These are phyloP conservation scores for Peromyscus aztecus DNA, from an alignment of 2,797 vertebrate species.

Conservation along the genomic window DNA sequence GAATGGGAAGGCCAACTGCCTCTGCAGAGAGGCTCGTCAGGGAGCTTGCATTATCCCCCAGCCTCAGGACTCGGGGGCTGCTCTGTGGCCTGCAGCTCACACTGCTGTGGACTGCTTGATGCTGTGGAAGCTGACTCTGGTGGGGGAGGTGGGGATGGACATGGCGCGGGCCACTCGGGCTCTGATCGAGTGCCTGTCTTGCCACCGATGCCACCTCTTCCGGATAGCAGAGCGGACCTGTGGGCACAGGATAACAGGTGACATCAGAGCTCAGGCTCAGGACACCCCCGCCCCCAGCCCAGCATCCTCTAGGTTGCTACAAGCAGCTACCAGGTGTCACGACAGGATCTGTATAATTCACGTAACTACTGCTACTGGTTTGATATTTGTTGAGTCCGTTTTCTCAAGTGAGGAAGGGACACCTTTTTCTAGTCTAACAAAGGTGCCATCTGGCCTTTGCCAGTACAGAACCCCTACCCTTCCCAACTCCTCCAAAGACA, in stretches of 20 bases:
- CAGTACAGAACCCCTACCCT: neutral
- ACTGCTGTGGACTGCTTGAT: constrained; percentile 95
- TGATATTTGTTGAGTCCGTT: neutral
- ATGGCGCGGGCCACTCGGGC: constrained; percentile 93
- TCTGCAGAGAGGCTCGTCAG: neutral
- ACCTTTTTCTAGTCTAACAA: neutral
- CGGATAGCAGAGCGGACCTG: constrained; percentile 95
- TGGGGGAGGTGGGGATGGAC: constrained; percentile 95
- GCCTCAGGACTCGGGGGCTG: accelerated
- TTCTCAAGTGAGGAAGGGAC: neutral
- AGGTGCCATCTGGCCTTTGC: neutral
- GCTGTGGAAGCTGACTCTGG: constrained; percentile 96
- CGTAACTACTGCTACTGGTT: accelerated
- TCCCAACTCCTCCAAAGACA: neutral
- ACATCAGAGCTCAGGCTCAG: neutral
- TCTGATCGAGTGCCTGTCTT: constrained; percentile 95
- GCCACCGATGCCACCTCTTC: constrained; percentile 96
- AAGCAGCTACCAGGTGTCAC: neutral
- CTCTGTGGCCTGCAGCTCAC: constrained; percentile 82
- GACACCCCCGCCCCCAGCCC: neutral
- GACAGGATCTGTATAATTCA: neutral
- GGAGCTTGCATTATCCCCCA: neutral
- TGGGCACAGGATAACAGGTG: accelerated
- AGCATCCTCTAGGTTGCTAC: neutral
- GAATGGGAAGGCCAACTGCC: neutral